Evolutionary conservation across 2,888 invertebrate genomes (phyloP), one percentile per base, ranked within the genome.

Genomic region (Pammene aurita): DNA sequence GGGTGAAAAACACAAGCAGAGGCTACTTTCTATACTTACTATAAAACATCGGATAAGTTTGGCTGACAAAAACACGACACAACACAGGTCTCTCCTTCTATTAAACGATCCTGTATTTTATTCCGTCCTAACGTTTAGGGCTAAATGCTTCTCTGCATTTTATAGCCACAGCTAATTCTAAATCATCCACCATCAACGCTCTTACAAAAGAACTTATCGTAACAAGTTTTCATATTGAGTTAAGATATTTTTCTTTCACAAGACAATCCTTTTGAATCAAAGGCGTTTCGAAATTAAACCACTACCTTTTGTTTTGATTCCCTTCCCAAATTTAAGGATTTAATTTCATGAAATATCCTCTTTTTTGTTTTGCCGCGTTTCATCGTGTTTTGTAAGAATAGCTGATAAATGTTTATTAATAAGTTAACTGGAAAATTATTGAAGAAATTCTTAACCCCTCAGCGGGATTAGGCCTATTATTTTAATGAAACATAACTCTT

Each of bases 341-440:
- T 26, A 35, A 44, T 64, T 55, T 55, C 9, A 60, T 65, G 48
- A 64, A 65, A 60, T 55, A 69, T 69, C 34, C 41, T 46, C 67
- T 35, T 71, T 72, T 70, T 72, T 52, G 65, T 46, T 26, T 57
- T 26, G 11, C 50, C 10, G 52, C 57, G 38, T 54, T 56, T 38
- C 48, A 18, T 65, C 46, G 34, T 73, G 72, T 77, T 75, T 71
- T 72, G 71, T 50, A 61, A 72, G 73, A 75, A 76, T 67, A 75
- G 72, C 73, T 79, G 77, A 80, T 78, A 79, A 79, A 80, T 77
- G 74, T 74, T 73, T 58, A 75, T 78, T 81, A 80, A 81, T 81
- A 81, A 79, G 78, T 78, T 79, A 78, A 80, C 77, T 76, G 77
- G 76, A 74, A 72, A 77, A 80, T 80, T 76, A 79, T 78, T 77